Evolutionary conservation across 1,140 invertebrate genomes (phyloP), one percentile per base, ranked within the genome.

Genomic region (Paramacrobiotus metropolitanus): DNA sequence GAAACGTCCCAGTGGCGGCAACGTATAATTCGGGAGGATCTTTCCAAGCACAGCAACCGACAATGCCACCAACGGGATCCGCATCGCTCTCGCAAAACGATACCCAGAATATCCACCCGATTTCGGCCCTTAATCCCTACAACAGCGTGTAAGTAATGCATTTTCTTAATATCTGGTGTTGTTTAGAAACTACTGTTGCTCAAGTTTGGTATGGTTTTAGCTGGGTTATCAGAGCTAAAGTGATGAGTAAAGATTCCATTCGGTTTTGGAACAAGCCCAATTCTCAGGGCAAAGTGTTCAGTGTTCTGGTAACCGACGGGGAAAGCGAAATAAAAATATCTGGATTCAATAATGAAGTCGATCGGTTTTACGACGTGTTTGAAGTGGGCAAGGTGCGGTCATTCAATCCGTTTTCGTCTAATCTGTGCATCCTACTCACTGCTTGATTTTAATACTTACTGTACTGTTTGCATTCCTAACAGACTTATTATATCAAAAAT

Each of bases 301-400:
- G 80, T 65, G 83, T 96, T 73, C 87, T 90, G 72, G 72, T 98
- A 0, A 74, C 87, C 60, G 95, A 99, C 76, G 86, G 93, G 66
- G 86, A 81, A 67, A 91, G 91, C 9, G 90, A 95, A 74, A 96
- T 98, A 62, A 76, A 87, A 62, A 85, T 85, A n/a, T 94, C 91
- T 1, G 91, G 81, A 4, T 99, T 98, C 69, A 88, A 82, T 68
- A 84, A 87, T 63, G 77, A 83, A 66, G 85, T 84, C 65, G 91
- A 96, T 68, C 88, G 86, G 70, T 95, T 82, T 71, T 93, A 82
- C 70, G 82, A 92, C 68, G 79, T 89, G 71, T 78, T 98, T 64
- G 82, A 96, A 77, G 82, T 89, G 70, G 75, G 72, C 66, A 73
- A 77, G 66, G 73, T 78, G 64, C 61, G 31, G 63, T 4, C 2